phyloP scores from a whole-genome alignment of 64 coral and sea anemone species.

The Pocillopora verrucosa region DNA sequence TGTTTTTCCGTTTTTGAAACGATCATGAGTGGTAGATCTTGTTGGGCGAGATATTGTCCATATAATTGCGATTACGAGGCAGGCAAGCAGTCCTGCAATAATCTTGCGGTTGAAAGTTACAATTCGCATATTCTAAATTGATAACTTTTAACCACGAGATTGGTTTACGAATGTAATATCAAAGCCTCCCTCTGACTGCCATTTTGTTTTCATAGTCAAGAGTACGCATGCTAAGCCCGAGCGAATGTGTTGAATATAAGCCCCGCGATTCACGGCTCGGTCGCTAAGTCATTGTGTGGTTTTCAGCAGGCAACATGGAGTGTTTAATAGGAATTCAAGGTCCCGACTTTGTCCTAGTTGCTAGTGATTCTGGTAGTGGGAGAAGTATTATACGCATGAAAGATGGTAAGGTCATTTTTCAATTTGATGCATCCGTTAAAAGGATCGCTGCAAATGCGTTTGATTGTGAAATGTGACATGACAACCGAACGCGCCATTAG shows the following conservation, averaged over 20 bases:
- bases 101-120: constrained; percentile 22
- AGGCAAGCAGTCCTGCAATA: neutral
- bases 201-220: constrained; percentile 19
- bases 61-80: constrained; percentile 5
- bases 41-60: neutral
- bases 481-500: neutral
- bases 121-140: neutral
- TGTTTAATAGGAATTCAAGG: constrained; percentile 96
- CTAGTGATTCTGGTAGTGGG: constrained; percentile 87
- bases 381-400: constrained; percentile 98
- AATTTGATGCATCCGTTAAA: neutral
- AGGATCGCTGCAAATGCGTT: neutral
- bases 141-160: neutral
- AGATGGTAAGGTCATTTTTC: constrained; percentile 73
- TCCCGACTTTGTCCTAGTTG: constrained; percentile 89
- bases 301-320: constrained; percentile 85
- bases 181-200: constrained; percentile 4
- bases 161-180: neutral
- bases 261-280: constrained; percentile 5
- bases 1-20: neutral
- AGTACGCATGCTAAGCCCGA: neutral
- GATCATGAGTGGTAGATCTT: neutral
- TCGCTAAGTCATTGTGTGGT: neutral
- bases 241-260: constrained; percentile 16
- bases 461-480: neutral